Percentiles rank a stretch among this genome's conserved stretches.
These are phyloP conservation scores for Lethrus apterus DNA, from an alignment of 1,140 invertebrate species.

Conservation along the genomic window DNA sequence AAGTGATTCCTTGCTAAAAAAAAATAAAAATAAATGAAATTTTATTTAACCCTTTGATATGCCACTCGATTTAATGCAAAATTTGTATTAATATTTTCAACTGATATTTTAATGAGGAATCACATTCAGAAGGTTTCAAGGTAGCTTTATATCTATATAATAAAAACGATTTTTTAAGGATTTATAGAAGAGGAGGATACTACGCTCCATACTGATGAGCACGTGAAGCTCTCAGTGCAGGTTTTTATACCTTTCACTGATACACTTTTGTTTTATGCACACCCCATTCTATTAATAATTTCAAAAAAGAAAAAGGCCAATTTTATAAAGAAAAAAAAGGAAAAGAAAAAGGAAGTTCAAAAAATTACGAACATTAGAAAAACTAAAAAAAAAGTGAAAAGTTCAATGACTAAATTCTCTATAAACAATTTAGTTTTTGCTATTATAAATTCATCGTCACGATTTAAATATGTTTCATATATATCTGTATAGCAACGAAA, in stretches of 20 bases:
- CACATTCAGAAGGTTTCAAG: neutral
- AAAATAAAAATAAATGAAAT: neutral
- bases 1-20: too few species aligned
- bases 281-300: slow-evolving; percentile 43
- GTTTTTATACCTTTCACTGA: slow-evolving; percentile 10
- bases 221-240: slow-evolving; percentile 9
- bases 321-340: too few species aligned
- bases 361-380: too few species aligned
- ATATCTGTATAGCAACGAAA: too few species aligned
- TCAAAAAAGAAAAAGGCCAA: slow-evolving; percentile 57
- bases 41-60: neutral
- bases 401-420: too few species aligned
- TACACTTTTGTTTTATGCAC: slow-evolving; percentile 9
- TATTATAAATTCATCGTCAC: too few species aligned
- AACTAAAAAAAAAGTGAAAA: too few species aligned
- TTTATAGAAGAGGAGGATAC: slow-evolving; percentile 13
- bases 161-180: slow-evolving; percentile 2
- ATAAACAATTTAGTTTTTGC: too few species aligned
- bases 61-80: neutral
- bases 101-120: neutral
- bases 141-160: neutral
- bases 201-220: slow-evolving; percentile 13
- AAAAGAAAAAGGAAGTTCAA: too few species aligned
- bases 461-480: too few species aligned
- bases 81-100: neutral